Base-by-base conservation (phyloP, 2,888 invertebrate species). In the Euclidia mi region DNA sequence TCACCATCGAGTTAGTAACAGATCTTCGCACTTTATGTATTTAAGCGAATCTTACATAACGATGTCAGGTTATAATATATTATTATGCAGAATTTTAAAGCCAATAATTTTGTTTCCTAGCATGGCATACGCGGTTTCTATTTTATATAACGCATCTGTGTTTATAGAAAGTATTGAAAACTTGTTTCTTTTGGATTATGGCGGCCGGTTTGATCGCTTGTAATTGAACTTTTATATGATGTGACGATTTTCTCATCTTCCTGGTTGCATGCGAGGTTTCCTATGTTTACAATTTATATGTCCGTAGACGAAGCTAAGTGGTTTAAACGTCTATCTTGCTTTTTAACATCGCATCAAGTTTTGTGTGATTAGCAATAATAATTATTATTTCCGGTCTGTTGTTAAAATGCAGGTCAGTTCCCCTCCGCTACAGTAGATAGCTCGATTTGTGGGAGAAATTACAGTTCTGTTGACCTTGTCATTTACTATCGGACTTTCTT, bases 81-180 rank as follows among this genome's bases (percentile, higher is more conserved):
- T n/a, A n/a, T n/a, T n/a, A 71, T 71, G 56, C 48, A 60, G 48
- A 62, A 57, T 61, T 55, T 48, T 56, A 10, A 28, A 47, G 44
- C 46, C 56, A 57, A 72, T 56, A 45, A 63, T 56, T 63, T 38
- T 29, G 34, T 71, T 66, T 56, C 52, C 52, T 55, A 32, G 47
- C 32, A 52, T 52, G 42, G 35, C 43, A 48, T 60, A 61, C 37
- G 42, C 9, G 47, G 57, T 79, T 79, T 79, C 79, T 77, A 74
- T 65, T 72, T 79, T 79, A 79, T 76, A 76, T 77, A 79, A 79
- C 74, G 40, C 43, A 59, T 57, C 52, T 58, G 49, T 71, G 65
- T 68, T 65, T 61, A 66, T 79, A 79, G 79, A 79, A 79, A 79
- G 79, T 76, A 65, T 72, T 64, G 65, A 65, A 65, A 70, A 76